Evolutionary conservation across 2,888 invertebrate species (phyloP), one percentile per base, ranked within the genome.

Genomic region (Corythucha ciliata): DNA sequence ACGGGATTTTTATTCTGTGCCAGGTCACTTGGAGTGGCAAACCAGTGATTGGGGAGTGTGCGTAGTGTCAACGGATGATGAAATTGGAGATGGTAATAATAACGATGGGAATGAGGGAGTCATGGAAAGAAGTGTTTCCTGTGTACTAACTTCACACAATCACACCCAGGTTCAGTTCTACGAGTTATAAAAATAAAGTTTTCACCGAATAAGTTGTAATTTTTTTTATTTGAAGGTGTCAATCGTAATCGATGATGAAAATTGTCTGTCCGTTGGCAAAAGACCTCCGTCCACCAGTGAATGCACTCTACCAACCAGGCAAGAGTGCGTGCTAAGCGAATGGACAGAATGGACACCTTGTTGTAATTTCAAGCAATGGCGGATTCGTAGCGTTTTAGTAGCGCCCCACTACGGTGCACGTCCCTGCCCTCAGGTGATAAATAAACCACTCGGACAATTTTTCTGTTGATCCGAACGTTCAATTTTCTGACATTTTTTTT

Each of bases 331-430:
- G 14, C 64, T 65, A 24, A 63, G 63, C 2, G 61, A 60, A 27
- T 67, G 65, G 64, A 59, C 62, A 26, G 39, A 64, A 57, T 47
- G 65, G 65, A 59, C 67, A 60, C 53, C 68, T 63, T 55, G 63
- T 56, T 52, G 70, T 64, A 54, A 69, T 63, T 39, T 67, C 62
- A 57, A 65, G 63, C 58, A 70, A 66, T 58, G 70, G 57, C 18
- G 67, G 63, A 62, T 69, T 61, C 53, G 70, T 63, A 60, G 60
- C 18, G 65, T 69, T 20, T 56, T 69, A 2, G 64, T 67, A 25
- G 65, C 65, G 2, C 66, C 68, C 1, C 61, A 63, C 27, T 61
- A 65, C 41, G 67, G 65, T 3, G 69, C 68, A 2, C 62, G 62
- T 22, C 62, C 62, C 4, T 69, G 69, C 53, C 68, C 68, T 8